Evolutionary conservation across 1,140 invertebrate genomes (phyloP), one percentile per base, ranked within the genome.

Genomic region (Drosophila littoralis): DNA sequence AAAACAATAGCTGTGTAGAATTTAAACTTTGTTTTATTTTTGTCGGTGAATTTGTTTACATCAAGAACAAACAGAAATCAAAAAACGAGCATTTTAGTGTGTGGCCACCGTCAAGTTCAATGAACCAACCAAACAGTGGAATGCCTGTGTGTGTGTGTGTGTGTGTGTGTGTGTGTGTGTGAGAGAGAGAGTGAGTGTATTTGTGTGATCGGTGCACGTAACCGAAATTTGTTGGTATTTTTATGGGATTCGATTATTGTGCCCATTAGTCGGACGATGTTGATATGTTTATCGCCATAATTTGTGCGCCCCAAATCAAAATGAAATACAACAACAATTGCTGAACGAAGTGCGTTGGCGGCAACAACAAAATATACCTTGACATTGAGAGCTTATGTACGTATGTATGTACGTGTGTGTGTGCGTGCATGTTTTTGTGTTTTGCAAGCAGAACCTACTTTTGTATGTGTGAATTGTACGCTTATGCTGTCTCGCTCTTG

Each of bases 111-210:
- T 33, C 48, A 78, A 68, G 81, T 85, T 85, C 81, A 85, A 81
- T 85, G 81, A 85, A 85, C 81, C 69, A 79, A 43, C 68, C 50
- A 69, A 74, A 74, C 70, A 68, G 59, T 69, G 77, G 64, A 81
- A 80, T 77, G n/a, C n/a, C n/a, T n/a, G n/a, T n/a, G n/a, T n/a
- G n/a, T n/a, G n/a, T n/a, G n/a, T n/a, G n/a, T n/a, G n/a, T n/a
- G n/a, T n/a, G n/a, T n/a, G n/a, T n/a, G n/a, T n/a, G n/a, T n/a
- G n/a, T n/a, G n/a, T 36, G 33, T 60, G 12, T 52, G 10, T 73
- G 52, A 79, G 32, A 54, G 52, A 79, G 32, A 59, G 55, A 48
- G 48, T 75, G 59, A 51, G 38, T 58, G 58, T 59, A 38, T 59
- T 40, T 36, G 65, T 74, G 12, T 35, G 13, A 58, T 65, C 57